Conservation (phyloP, 1,140 invertebrate genomes). For the Mamestra configurata region DNA sequence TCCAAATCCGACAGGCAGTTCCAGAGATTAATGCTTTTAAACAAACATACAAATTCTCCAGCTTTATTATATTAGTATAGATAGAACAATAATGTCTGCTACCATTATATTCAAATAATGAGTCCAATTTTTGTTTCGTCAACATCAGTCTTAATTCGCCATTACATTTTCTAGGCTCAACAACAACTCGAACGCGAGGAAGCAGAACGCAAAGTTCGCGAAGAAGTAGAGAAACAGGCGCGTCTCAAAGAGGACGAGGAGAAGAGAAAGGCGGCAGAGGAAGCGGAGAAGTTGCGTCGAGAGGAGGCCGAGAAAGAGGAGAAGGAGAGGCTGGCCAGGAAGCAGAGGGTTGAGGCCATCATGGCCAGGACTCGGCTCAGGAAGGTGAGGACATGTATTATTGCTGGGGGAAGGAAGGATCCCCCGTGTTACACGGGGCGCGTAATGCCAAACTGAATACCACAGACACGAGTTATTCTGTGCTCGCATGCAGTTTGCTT, state of each 20-base stretch:
- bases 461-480: too few species aligned
- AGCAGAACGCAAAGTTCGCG: conserved; percentile 92
- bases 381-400: conserved; percentile 63
- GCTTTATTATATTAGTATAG: too few species aligned
- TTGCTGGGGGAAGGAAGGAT: too few species aligned
- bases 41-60: too few species aligned
- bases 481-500: too few species aligned
- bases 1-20: too few species aligned
- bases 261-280: conserved; percentile 69
- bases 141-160: not conserved
- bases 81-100: too few species aligned
- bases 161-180: conserved; percentile 86
- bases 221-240: conserved; percentile 92
- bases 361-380: conserved; percentile 78
- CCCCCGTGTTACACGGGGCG: too few species aligned
- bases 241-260: conserved; percentile 69
- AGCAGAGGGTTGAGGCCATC: conserved; percentile 80
- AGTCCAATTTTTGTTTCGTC: too few species aligned
- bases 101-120: too few species aligned
- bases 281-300: conserved; percentile 66
- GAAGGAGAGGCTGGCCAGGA: conserved; percentile 71
- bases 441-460: too few species aligned
- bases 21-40: too few species aligned
- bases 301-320: conserved; percentile 79
- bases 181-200: conserved; percentile 92